Evolutionary conservation across 2,113 vertebrate species (phyloP).

Genomic region (Piaya cayana): DNA sequence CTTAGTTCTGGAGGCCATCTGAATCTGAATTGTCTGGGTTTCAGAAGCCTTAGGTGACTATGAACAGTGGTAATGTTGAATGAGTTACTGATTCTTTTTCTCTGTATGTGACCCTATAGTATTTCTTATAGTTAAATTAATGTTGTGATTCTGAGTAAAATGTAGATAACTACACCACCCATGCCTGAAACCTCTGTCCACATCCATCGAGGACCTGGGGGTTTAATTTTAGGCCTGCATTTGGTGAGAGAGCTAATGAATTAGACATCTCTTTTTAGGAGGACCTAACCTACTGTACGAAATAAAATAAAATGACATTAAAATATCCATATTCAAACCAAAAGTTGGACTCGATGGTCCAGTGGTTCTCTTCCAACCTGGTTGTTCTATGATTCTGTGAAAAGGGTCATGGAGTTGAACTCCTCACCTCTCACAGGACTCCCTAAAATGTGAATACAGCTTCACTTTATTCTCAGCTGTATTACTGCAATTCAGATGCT

Average conservation of each 20-base stretch:
- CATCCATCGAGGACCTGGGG: not conserved
- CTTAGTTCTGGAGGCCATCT: not conserved
- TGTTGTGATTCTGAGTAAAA: not conserved
- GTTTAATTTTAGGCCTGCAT: not conserved
- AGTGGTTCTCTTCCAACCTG: no score
- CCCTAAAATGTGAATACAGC: not conserved
- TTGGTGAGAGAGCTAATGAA: not conserved
- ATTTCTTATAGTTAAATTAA: not conserved
- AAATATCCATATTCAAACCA: no score
- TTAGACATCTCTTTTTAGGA: not conserved
- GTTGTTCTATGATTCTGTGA: no score
- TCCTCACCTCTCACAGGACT: not conserved
- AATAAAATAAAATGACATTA: not conserved
- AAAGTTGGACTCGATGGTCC: no score
- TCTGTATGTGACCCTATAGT: not conserved
- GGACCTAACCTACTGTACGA: not conserved
- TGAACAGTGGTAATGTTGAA: not conserved
- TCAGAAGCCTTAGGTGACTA: not conserved
- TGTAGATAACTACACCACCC: accelerated
- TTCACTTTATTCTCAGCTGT: not conserved
- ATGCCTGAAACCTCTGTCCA: not conserved
- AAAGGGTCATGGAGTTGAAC: not conserved
- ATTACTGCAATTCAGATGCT: not conserved
- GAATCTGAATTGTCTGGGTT: not conserved
- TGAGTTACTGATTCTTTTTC: not conserved